Evolutionary conservation across 2,888 invertebrate genomes (phyloP).

Genomic region (Sarcophaga carnaria): DNA sequence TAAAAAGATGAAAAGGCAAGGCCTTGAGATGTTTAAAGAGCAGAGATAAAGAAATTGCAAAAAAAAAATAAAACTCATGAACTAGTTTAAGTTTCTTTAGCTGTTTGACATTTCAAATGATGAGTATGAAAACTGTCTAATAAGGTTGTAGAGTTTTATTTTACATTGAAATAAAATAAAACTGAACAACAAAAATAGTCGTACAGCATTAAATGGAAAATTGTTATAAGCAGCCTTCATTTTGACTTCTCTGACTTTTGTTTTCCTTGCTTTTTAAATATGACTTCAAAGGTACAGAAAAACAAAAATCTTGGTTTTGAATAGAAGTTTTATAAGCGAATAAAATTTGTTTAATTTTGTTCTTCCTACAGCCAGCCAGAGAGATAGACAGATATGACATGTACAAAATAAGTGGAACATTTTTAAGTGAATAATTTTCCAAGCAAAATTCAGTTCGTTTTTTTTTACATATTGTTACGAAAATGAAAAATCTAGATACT

Average conservation of each 20-base stretch:
- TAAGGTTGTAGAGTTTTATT: too few relatives aligned
- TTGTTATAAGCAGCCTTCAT: neutral
- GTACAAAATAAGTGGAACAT: neutral
- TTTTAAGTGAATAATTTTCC: neutral
- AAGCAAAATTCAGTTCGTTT: neutral
- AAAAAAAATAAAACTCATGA: conserved; percentile 24
- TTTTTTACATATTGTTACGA: too few relatives aligned
- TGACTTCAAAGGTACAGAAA: conserved; percentile 9
- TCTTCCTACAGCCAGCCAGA: too few relatives aligned
- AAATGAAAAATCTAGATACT: too few relatives aligned
- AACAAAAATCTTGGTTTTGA: neutral
- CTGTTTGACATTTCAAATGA: conserved; percentile 23
- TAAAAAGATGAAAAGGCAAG: too few relatives aligned
- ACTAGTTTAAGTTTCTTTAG: conserved; percentile 28
- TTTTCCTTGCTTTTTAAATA: too few relatives aligned
- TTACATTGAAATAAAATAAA: neutral
- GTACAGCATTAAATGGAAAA: conserved; percentile 10
- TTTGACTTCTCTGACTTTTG: neutral
- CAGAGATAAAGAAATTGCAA: too few relatives aligned
- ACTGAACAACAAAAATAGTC: conserved; percentile 24
- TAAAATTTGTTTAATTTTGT: too few relatives aligned
- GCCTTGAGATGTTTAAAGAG: too few relatives aligned
- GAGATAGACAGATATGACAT: neutral
- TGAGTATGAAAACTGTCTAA: neutral
- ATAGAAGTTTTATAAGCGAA: neutral